Evolutionary conservation across 2,113 vertebrate genomes (phyloP), one percentile per base, ranked within the genome.

Genomic region (Dipodomys merriami): DNA sequence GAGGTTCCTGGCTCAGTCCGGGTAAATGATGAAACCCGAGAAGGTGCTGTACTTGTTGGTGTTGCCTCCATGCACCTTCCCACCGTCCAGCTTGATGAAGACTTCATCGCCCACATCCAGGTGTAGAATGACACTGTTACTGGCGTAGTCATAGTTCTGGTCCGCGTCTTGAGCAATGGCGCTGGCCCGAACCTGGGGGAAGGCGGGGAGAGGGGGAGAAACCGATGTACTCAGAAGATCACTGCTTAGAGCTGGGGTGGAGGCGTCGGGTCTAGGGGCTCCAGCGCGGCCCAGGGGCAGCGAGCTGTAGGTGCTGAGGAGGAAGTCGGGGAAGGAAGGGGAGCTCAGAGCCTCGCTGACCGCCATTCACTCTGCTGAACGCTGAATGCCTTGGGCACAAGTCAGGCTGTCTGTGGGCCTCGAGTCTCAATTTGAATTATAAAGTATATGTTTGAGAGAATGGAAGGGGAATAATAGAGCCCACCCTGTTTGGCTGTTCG

Each of bases 41-140:
- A 99, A 99, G 95, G 99, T 99, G 98, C 99, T 99, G 98, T 99
- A 99, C 97, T 99, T 99, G 97, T 99, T 99, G 97, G 98, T 99
- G 97, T 99, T 99, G 68, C 99, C 99, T 0, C 99, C 99, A 0
- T 99, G 99, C 71, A 99, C 99, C 95, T 99, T 99, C 82, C 99
- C 99, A 0, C 99, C 99, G 0, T 99, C 99, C 95, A 99, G 98
- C 95, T 99, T 99, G 65, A 99, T 98, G 67, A 98, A 99, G 86
- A 99, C 99, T 88, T 99, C 99, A 7, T 99, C 99, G 0, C 99
- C 99, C 46, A 99, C 99, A 7, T 99, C 99, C 95, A 99, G 97
- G 93, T 99, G 99, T 80, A 99, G 98, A 97, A 99, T 99, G 95
- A 99, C 99, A 18, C 98, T 99, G 98, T 99, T 99, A 95, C 99